These are phyloP conservation scores for Larimichthys crocea DNA, from an alignment of 2,113 vertebrate species.

Conservation along the genomic window DNA sequence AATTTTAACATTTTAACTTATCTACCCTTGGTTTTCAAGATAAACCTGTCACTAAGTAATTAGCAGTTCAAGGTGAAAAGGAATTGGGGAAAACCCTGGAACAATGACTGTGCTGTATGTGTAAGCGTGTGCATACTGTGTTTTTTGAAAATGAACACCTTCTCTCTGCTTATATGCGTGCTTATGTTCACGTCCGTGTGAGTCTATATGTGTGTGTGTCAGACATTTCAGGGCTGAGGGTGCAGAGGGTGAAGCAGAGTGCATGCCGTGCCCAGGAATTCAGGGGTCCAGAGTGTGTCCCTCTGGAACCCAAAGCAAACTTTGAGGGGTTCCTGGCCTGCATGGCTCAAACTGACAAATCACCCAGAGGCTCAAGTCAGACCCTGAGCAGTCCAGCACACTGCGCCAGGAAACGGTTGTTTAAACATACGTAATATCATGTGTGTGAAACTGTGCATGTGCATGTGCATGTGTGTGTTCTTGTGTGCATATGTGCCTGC, in stretches of 20 bases:
- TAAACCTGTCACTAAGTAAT: conserved; percentile 37
- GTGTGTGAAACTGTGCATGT: conserved; percentile 33
- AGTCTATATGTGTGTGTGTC: conserved; percentile 11
- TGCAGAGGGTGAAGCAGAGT: conserved; percentile 53
- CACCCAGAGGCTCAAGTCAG: conserved; percentile 62
- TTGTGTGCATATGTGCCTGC: conserved; percentile 27
- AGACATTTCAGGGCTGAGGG: conserved; percentile 32
- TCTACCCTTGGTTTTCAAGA: conserved; percentile 14
- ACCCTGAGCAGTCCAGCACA: conserved; percentile 45
- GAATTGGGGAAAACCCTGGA: conserved; percentile 13
- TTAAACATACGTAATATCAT: conserved; percentile 67
- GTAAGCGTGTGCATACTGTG: conserved; percentile 16
- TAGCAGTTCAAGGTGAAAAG: conserved; percentile 32
- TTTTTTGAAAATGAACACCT: conserved; percentile 30
- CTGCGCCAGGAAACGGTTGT: conserved; percentile 70
- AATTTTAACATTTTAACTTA: not conserved
- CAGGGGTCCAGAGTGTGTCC: conserved; percentile 59
- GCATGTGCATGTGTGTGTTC: conserved; percentile 24
- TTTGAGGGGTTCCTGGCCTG: conserved; percentile 50
- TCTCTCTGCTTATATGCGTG: not conserved
- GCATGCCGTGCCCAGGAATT: conserved; percentile 66
- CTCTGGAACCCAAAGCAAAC: conserved; percentile 73
- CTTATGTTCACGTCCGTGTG: conserved; percentile 17
- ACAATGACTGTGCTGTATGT: conserved; percentile 49
- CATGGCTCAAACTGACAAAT: conserved; percentile 69